Evolutionary conservation across 1,140 invertebrate genomes (phyloP).

Genomic region (Aradophagus sp.): DNA sequence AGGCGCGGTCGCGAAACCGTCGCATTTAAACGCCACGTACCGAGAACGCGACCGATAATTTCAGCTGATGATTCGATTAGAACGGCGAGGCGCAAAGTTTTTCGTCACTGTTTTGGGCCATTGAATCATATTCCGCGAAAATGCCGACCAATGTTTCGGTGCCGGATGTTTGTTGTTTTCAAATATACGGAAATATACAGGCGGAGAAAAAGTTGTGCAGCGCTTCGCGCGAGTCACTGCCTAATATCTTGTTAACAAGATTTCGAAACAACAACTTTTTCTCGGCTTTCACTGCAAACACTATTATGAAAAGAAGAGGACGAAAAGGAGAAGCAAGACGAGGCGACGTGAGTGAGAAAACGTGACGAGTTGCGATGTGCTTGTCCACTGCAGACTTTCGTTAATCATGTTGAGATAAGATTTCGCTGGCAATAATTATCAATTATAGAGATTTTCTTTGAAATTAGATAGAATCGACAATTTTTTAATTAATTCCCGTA

Average conservation of each 20-base stretch:
- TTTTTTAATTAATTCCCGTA: no score
- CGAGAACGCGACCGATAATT: no score
- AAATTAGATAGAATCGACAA: no score
- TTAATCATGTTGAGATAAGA: constrained; percentile 20
- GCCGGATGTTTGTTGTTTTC: constrained; percentile 34
- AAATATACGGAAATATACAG: no score
- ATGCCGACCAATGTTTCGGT: constrained; percentile 24
- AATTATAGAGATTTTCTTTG: no score
- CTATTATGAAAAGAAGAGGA: constrained; percentile 16
- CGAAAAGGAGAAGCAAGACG: constrained; percentile 9
- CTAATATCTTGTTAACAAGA: constrained; percentile 42
- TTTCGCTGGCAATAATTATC: constrained; percentile 7
- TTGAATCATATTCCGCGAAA: constrained; percentile 26
- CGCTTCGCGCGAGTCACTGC: constrained; percentile 15
- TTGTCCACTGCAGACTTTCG: constrained; percentile 8
- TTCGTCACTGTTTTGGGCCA: no score
- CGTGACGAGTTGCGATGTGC: constrained; percentile 9
- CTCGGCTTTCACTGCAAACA: constrained; percentile 20
- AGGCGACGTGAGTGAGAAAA: constrained; percentile 2
- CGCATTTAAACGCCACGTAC: no score
- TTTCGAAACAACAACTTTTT: constrained; percentile 55
- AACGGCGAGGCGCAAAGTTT: no score
- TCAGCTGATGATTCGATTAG: no score
- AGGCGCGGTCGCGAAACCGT: background rate
- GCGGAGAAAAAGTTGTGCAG: constrained; percentile 30